Evolutionary conservation across 2,888 invertebrate genomes (phyloP), one percentile per base, ranked within the genome.

Genomic region (Meteorus colon): DNA sequence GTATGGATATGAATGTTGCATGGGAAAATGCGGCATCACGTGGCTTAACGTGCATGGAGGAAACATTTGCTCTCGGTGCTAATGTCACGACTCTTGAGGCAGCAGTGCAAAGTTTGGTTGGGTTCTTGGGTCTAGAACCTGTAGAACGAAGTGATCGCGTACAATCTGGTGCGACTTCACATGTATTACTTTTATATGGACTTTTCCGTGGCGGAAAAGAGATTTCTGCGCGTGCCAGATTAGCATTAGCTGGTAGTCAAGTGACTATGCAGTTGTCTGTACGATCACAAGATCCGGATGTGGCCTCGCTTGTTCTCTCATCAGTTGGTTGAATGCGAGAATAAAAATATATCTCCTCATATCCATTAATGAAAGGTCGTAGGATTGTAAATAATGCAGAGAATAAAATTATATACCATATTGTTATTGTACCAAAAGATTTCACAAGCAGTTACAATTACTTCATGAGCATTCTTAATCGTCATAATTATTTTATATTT

Each of bases 251-350:
- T 0, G 92, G 93, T 51, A 92, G 92, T 41, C 95, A 95, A n/a
- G 96, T 98, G 0, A 97, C 97, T 3, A 97, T 99, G 96, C 96
- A 97, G 88, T 91, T 99, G 73, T 95, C 96, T 0, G 96, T 98
- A 0, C 91, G 98, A 63, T 96, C 97, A 29, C 95, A 95, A 16
- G 94, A 97, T 89, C 93, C 95, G 70, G 94, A 95, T 81, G 94
- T 98, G 0, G 96, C 97, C 0, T 96, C 97, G 86, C 92, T 98
- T 14, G 93, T 98, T 73, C 93, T 96, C 71, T 94, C 96, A 29
- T 94, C 96, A 41, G 95, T 97, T 81, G 97, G 96, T 87, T 97
- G 94, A 89, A 60, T 29, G 19, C n/a, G n/a, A 19, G 8, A 27
- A 16, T 4, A 8, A 10, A 1, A 4, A 31, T 16, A 31, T 12